Conservation (phyloP, 2,113 vertebrate species). For the Peucedramus taeniatus region DNA sequence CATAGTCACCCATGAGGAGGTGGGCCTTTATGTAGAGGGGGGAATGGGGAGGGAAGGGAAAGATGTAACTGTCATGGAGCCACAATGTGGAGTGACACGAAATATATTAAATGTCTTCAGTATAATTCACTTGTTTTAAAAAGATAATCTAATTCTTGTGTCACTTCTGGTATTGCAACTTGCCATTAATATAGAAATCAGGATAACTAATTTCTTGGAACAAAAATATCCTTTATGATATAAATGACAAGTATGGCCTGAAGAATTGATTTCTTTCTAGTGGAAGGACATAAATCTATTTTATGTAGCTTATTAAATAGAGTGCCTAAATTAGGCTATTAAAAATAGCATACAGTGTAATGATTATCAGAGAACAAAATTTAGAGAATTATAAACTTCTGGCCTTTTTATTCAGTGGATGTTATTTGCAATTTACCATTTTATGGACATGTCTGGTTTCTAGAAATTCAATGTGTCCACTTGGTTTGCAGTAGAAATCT, state of each 20-base stretch:
- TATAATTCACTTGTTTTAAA: constrained; percentile 47
- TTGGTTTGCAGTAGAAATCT: constrained; percentile 64
- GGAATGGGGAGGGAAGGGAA: constrained; percentile 52
- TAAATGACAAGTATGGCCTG: constrained; percentile 78
- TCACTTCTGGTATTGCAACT: constrained; percentile 59
- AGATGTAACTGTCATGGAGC: constrained; percentile 34
- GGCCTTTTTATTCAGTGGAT: constrained; percentile 79
- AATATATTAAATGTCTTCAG: constrained; percentile 8
- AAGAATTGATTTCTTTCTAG: constrained; percentile 83
- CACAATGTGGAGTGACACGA: constrained; percentile 45
- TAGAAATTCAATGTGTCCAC: constrained; percentile 67
- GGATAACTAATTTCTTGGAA: constrained; percentile 72
- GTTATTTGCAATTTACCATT: constrained; percentile 67
- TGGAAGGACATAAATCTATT: constrained; percentile 85
- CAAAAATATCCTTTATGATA: constrained; percentile 75
- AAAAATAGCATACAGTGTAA: constrained; percentile 75
- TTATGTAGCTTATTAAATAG: constrained; percentile 83
- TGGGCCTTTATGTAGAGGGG: constrained; percentile 57
- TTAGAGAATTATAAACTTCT: constrained; percentile 77
- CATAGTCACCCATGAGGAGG: constrained; percentile 52
- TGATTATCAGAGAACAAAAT: constrained; percentile 77
- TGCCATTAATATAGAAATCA: constrained; percentile 58
- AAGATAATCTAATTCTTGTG: constrained; percentile 55
- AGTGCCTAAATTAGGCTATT: constrained; percentile 86
- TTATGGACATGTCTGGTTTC: constrained; percentile 66